These are phyloP conservation scores for Haplotaxodon microlepis DNA, from an alignment of 2,113 vertebrate species.

Conservation along the genomic window DNA sequence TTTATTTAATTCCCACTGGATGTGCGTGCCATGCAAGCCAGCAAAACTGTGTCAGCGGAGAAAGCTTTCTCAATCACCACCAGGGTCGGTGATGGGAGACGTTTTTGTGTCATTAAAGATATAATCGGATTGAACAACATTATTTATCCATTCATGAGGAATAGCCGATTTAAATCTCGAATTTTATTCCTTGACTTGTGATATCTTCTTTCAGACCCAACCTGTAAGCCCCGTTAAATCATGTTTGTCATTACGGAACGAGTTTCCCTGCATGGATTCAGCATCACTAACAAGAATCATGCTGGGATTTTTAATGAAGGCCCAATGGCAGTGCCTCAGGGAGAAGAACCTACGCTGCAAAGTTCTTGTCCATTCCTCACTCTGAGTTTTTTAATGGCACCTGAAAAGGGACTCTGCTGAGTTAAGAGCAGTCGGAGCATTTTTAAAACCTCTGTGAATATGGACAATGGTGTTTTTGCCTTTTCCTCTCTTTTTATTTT, in stretches of 20 bases:
- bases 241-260: not conserved
- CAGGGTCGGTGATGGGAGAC: not conserved
- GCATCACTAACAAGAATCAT: not conserved
- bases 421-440: not conserved
- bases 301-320: not conserved
- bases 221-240: not conserved
- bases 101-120: not conserved
- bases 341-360: not conserved
- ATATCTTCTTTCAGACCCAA: not conserved
- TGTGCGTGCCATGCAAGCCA: not conserved
- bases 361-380: not conserved
- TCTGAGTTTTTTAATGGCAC: not conserved
- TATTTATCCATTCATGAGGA: not conserved
- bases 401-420: not conserved
- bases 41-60: not conserved
- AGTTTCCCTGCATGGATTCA: not conserved
- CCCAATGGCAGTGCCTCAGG: not conserved
- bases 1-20: conserved; percentile 9
- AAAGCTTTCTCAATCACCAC: not conserved
- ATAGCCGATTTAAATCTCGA: not conserved
- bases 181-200: not conserved
- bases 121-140: not conserved
- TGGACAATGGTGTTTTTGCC: not conserved
- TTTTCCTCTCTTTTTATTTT: not conserved
- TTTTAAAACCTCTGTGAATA: not conserved